phyloP scores from a whole-genome alignment of 2,797 vertebrate species.

The Mustela erminea region DNA sequence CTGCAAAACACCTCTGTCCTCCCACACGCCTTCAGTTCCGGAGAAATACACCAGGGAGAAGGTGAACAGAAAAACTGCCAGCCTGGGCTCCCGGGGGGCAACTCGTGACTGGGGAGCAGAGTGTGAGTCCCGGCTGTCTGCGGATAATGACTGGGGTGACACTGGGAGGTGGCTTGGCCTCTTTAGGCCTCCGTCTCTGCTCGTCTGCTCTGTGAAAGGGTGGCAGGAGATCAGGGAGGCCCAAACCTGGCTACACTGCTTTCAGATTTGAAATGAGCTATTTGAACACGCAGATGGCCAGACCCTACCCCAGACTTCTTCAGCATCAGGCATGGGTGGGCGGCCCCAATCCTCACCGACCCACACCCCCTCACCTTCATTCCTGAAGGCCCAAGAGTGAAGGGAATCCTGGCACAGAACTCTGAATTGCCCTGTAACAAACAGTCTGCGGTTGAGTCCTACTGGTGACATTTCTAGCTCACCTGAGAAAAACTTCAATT shows the following conservation, averaged over 20 bases:
- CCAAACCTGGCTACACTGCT: neutral
- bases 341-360: neutral
- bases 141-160: conserved; percentile 57
- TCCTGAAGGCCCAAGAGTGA: neutral
- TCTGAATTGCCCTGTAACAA: neutral
- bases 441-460: neutral
- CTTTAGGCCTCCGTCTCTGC: neutral
- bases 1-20: conserved; percentile 68
- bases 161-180: neutral
- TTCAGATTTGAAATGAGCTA: conserved; percentile 15
- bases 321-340: neutral
- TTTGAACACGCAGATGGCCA: neutral
- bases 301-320: neutral
- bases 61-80: neutral
- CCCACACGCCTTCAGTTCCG: neutral
- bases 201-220: neutral
- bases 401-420: neutral
- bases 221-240: neutral
- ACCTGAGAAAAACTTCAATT: neutral
- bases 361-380: neutral
- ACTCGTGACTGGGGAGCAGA: neutral
- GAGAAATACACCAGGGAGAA: neutral
- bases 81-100: neutral
- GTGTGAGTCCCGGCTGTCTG: neutral
- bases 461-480: neutral